phyloP scores from a whole-genome alignment of 2,888 invertebrate genomes.

The Drosophila greeni region DNA sequence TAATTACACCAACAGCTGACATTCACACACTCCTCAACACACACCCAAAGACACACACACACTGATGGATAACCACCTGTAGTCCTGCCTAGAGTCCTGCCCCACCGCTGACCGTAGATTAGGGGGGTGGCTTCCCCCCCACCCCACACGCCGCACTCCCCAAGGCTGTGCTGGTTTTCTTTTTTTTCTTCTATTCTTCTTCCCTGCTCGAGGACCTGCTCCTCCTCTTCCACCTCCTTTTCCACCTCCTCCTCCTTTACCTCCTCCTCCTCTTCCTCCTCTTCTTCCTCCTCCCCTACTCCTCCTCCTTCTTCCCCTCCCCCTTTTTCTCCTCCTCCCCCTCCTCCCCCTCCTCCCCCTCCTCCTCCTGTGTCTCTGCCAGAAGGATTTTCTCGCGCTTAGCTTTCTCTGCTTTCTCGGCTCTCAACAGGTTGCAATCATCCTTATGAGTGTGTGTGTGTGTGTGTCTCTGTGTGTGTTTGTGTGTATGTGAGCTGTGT shows the following conservation, averaged over 20 bases:
- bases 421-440: constrained; percentile 62
- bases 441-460: not conserved
- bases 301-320: not conserved
- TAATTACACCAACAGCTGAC: constrained; percentile 39
- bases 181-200: not conserved
- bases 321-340: not conserved
- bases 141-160: not conserved
- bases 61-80: constrained; percentile 28
- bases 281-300: not conserved
- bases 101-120: constrained; percentile 10
- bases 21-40: constrained; percentile 7
- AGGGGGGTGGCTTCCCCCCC: not conserved
- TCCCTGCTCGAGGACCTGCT: too few relatives aligned
- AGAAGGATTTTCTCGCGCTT: constrained; percentile 59
- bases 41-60: constrained; percentile 4
- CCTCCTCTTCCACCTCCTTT: too few relatives aligned
- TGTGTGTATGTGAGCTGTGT: constrained; percentile 17
- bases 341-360: not conserved
- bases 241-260: constrained; percentile 1
- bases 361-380: constrained; percentile 23
- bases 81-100: constrained; percentile 16
- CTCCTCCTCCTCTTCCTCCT: not conserved
- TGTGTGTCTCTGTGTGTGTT: constrained; percentile 1
- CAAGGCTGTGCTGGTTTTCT: not conserved
- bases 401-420: constrained; percentile 56